A percentile compares a stretch with the other conserved stretches of the same genome.
phyloP scores from a whole-genome alignment of 1,140 invertebrate species.

The Proales similis region DNA sequence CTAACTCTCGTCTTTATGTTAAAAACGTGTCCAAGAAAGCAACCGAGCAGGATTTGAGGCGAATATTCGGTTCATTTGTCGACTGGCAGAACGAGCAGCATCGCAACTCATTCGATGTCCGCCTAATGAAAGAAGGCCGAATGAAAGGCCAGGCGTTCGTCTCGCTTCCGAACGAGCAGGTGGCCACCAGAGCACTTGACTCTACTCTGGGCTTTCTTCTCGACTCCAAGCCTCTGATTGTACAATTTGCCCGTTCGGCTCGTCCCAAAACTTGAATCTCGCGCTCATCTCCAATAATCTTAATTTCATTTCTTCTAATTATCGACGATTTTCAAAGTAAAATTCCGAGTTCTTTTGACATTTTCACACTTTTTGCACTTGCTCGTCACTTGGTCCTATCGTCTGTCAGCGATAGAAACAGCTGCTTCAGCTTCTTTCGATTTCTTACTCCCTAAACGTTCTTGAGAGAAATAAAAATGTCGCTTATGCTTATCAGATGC shows the following conservation, averaged over 20 bases:
- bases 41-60: slow-evolving; percentile 65
- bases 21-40: slow-evolving; percentile 82
- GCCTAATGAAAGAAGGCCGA: slow-evolving; percentile 82
- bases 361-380: too few relatives aligned
- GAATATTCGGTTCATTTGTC: slow-evolving; percentile 67
- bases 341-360: too few relatives aligned
- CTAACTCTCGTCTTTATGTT: slow-evolving; percentile 71
- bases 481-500: too few relatives aligned
- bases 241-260: slow-evolving; percentile 46
- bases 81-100: slow-evolving; percentile 45
- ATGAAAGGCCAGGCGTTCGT: slow-evolving; percentile 95
- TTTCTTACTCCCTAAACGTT: too few relatives aligned
- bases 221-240: slow-evolving; percentile 78
- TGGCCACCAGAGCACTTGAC: slow-evolving; percentile 66
- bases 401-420: too few relatives aligned
- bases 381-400: too few relatives aligned
- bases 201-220: slow-evolving; percentile 82
- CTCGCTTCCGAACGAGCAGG: slow-evolving; percentile 64
- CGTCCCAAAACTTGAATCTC: slow-evolving; percentile 1
- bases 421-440: too few relatives aligned
- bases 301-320: not conserved
- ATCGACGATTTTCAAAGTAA: too few relatives aligned
- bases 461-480: too few relatives aligned
- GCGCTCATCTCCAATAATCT: not conserved
- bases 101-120: slow-evolving; percentile 66